Evolutionary conservation across 2,113 vertebrate species (phyloP).

Genomic region (Trochalopteron elliotii): DNA sequence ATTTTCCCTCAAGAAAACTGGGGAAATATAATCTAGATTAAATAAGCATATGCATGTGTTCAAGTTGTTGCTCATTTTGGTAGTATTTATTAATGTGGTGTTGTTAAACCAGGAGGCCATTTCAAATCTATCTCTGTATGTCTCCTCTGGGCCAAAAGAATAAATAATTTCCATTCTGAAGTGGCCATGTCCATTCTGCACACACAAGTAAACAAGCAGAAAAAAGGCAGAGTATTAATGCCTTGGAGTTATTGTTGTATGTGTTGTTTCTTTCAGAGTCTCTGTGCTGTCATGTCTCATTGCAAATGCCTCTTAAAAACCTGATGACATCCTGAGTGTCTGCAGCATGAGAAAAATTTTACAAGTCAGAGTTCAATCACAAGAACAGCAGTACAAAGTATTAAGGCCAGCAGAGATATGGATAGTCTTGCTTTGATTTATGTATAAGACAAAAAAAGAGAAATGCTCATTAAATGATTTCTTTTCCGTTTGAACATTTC

Average conservation of each 20-base stretch:
- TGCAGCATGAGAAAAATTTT: not conserved
- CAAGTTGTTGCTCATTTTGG: not conserved
- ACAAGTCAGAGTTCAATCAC: not conserved
- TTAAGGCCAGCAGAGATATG: not conserved
- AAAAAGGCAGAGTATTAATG: not conserved
- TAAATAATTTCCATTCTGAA: not conserved
- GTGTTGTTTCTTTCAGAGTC: not conserved
- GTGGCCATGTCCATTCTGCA: not conserved
- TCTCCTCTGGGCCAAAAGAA: not conserved
- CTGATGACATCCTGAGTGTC: not conserved
- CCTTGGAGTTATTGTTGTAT: not conserved
- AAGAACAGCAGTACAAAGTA: not conserved
- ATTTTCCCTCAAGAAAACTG: not conserved
- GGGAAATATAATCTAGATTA: not conserved
- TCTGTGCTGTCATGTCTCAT: not conserved
- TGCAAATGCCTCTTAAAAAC: not conserved
- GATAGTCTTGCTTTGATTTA: not conserved
- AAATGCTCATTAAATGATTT: accelerated
- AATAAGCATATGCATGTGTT: not conserved
- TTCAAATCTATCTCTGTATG: not conserved
- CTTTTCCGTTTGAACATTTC: not conserved
- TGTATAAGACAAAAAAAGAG: not conserved
- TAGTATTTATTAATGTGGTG: not conserved
- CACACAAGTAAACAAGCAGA: not conserved
- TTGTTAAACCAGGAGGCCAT: not conserved